Conservation (phyloP, 2,888 invertebrate genomes). For the Megastigmus dorsalis region DNA sequence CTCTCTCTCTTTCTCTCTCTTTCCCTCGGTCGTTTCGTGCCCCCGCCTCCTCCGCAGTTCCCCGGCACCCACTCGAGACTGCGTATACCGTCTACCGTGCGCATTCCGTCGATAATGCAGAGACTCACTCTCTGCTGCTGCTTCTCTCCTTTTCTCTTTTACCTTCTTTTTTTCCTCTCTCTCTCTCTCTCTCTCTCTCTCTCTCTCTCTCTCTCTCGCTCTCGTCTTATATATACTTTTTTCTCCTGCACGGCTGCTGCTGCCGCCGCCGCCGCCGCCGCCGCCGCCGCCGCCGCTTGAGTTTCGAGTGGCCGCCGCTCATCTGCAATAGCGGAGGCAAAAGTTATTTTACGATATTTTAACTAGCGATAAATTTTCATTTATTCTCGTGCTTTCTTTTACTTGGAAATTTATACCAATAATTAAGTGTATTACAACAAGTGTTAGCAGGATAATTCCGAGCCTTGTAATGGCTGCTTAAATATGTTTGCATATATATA, state of each 20-base stretch:
- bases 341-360: too few species aligned
- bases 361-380: too few species aligned
- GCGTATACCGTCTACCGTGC: conserved; percentile 57
- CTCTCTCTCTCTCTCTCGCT: conserved; percentile 9
- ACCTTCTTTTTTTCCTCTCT: conserved; percentile 55
- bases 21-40: background rate
- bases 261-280: conserved; percentile 13
- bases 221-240: conserved; percentile 1
- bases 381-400: too few species aligned
- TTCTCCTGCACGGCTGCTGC: conserved; percentile 32
- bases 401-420: too few species aligned
- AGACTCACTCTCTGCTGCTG: conserved; percentile 53
- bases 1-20: conserved; percentile 29
- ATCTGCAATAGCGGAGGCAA: conserved; percentile 43
- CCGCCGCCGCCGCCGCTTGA: conserved; percentile 12
- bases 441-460: too few species aligned
- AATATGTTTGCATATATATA: background rate
- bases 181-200: conserved; percentile 29
- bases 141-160: conserved; percentile 56
- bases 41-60: conserved; percentile 39
- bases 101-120: conserved; percentile 69
- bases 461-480: background rate
- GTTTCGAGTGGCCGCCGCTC: conserved; percentile 27
- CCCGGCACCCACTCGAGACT: conserved; percentile 38
- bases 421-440: too few species aligned